Conservation (phyloP, 1,140 invertebrate species). For the Pentalonia nigronervosa region DNA sequence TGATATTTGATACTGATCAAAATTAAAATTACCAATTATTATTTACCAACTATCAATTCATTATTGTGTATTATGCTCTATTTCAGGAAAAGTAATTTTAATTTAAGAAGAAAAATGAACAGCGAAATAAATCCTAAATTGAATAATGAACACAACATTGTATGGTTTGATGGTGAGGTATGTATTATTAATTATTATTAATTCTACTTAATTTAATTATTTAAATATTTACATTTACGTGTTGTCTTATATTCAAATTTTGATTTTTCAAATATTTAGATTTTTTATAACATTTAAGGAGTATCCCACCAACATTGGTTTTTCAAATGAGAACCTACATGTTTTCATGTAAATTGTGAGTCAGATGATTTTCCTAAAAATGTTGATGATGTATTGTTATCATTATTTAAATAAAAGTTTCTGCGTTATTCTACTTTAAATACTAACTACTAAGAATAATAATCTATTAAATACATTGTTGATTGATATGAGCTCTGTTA, state of each 20-base stretch:
- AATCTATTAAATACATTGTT: too few relatives aligned
- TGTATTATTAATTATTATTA: neutral
- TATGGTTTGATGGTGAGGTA: conserved; percentile 52
- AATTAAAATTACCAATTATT: neutral
- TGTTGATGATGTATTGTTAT: too few relatives aligned
- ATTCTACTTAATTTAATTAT: neutral
- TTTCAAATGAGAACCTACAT: too few relatives aligned
- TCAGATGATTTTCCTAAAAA: too few relatives aligned
- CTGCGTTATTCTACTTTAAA: too few relatives aligned
- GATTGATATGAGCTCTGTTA: too few relatives aligned
- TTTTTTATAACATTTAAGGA: neutral
- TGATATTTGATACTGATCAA: neutral
- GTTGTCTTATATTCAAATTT: too few relatives aligned
- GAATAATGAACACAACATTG: conserved; percentile 5
- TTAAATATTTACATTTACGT: neutral
- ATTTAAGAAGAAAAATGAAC: conserved; percentile 21
- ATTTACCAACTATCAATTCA: neutral
- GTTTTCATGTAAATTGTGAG: too few relatives aligned
- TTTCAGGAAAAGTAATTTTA: neutral
- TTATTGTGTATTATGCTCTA: neutral
- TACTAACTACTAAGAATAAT: too few relatives aligned
- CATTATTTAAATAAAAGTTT: too few relatives aligned
- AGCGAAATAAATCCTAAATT: neutral
- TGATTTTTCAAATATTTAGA: too few relatives aligned
- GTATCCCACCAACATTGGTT: neutral